Conservation (phyloP, 2,113 vertebrate species). For the Myrmophylax atrothorax region DNA sequence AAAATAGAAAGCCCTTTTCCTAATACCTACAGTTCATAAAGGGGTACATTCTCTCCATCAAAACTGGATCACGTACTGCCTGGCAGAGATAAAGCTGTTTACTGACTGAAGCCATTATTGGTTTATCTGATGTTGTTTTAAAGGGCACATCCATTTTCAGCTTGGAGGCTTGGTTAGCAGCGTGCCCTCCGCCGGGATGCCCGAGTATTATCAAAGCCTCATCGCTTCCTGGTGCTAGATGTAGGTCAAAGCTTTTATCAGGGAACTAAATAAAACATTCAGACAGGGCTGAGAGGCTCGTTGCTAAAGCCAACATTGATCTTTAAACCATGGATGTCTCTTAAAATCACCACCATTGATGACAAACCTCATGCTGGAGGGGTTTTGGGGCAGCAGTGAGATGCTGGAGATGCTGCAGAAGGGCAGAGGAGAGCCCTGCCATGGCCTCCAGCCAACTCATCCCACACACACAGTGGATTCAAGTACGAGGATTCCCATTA, state of each 20-base stretch:
- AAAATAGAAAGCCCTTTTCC: not conserved
- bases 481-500: not conserved
- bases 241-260: conserved; percentile 68
- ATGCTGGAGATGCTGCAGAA: not conserved
- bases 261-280: conserved; percentile 45
- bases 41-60: not conserved
- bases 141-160: not conserved
- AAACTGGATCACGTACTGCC: not conserved
- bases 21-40: not conserved
- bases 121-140: conserved; percentile 26
- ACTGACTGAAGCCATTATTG: not conserved
- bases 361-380: not conserved
- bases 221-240: conserved; percentile 11
- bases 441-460: not conserved
- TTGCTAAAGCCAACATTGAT: conserved; percentile 17
- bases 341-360: not conserved
- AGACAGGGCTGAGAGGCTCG: not conserved
- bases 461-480: not conserved
- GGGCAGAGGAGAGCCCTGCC: not conserved
- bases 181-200: not conserved
- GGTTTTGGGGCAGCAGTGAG: not conserved
- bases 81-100: conserved; percentile 17
- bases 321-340: not conserved
- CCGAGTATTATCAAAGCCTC: conserved; percentile 2
- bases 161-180: not conserved